Evolutionary conservation across 2,888 invertebrate genomes (phyloP), one percentile per base, ranked within the genome.

Genomic region (Panzeria rudis): DNA sequence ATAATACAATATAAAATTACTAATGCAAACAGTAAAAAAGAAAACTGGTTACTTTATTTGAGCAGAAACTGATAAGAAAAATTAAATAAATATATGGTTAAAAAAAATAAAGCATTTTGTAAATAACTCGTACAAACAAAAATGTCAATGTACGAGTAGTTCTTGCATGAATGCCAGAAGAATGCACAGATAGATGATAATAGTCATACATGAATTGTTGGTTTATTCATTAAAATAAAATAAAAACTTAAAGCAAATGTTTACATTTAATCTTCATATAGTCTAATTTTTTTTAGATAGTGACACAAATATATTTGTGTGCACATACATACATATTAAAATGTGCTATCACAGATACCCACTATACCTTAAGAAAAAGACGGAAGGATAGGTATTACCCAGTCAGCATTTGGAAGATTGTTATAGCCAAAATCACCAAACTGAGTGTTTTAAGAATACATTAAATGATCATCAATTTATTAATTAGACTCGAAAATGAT

Each of bases 31-130:
- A 77, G 47, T 25, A 15, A 25, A 11, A 44, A 50, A 23, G 66
- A 59, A 59, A 73, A 73, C 56, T 66, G 38, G 29, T 75, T 68
- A 69, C 62, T 76, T 72, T 82, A 82, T 71, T 71, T 62, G 69
- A 47, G 64, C 71, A 71, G 52, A 69, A 76, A 54, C 23, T 44
- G 76, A 82, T 82, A 82, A 75, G 64, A 8, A 72, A 62, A 62
- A 41, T 47, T 29, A 78, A 56, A 76, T 32, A 76, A 25, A 38
- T 15, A 47, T 6, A 13, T 52, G 4, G 3, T 7, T 11, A 35
- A 66, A 50, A 59, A 32, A 32, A 62, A 44, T 13, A 59, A 23
- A 25, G 1, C 7, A n/a, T 76, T 44, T 41, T 69, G 29, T 47
- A 66, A 80, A 80, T 59, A 61, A 54, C 52, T 76, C 76, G 11